These are phyloP conservation scores for Andrena praecox DNA, from an alignment of 2,888 invertebrate genomes.

Conservation along the genomic window DNA sequence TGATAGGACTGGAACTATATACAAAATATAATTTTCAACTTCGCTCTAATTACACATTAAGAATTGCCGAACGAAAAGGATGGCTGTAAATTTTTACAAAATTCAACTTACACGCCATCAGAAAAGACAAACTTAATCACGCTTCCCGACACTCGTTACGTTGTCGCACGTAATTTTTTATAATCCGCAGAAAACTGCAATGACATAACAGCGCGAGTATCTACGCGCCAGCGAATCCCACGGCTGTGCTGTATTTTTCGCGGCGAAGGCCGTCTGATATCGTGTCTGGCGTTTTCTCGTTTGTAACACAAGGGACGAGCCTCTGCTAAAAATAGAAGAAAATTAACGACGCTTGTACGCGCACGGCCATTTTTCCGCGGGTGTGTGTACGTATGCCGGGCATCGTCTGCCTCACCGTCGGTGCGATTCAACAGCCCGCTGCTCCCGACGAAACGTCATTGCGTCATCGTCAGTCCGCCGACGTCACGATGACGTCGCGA, in stretches of 20 bases:
- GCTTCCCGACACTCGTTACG: background rate
- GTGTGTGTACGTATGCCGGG: background rate
- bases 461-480: slow-evolving; percentile 70
- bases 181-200: background rate
- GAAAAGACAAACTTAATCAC: background rate
- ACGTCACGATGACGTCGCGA: slow-evolving; percentile 74
- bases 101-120: background rate
- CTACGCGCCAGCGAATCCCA: background rate
- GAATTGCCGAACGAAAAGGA: too few species aligned
- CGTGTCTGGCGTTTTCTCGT: slow-evolving; percentile 37
- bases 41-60: too few species aligned
- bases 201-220: background rate
- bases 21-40: too few species aligned
- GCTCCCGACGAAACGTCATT: slow-evolving; percentile 50
- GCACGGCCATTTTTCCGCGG: background rate
- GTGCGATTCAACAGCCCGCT: slow-evolving; percentile 32
- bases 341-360: slow-evolving; percentile 56
- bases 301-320: slow-evolving; percentile 26
- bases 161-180: too few species aligned
- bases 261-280: slow-evolving; percentile 23
- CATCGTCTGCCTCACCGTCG: slow-evolving; percentile 1
- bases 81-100: background rate
- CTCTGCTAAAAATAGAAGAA: slow-evolving; percentile 60
- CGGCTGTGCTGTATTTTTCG: slow-evolving; percentile 1
- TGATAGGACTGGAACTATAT: too few species aligned